Percentiles rank a stretch among this genome's conserved stretches.
These are phyloP conservation scores for Leguminivora glycinivorella DNA, from an alignment of 1,140 invertebrate species.

Conservation along the genomic window DNA sequence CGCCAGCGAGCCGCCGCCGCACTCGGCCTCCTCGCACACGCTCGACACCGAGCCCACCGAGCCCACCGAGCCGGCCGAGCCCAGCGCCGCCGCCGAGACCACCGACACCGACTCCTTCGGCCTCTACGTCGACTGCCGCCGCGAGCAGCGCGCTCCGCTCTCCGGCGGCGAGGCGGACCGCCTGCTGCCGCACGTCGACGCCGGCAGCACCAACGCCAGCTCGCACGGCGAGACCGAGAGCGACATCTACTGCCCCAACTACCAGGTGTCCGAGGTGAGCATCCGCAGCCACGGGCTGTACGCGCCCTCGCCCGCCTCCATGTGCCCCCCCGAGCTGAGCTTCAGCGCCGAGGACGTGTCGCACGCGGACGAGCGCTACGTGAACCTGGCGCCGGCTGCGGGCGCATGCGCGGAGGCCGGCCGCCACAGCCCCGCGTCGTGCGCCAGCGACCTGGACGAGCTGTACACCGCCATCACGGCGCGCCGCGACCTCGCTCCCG, in stretches of 20 bases:
- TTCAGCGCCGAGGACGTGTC: conserved; percentile 76
- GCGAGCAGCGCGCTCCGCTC: conserved; percentile 66
- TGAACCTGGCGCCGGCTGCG: conserved; percentile 74
- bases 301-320: conserved; percentile 78
- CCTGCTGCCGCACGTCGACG: conserved; percentile 54
- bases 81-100: conserved; percentile 75
- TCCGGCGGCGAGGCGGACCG: conserved; percentile 58
- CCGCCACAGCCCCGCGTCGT: conserved; percentile 69
- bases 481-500: conserved; percentile 48
- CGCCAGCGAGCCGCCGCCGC: conserved; percentile 73
- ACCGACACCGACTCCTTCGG: conserved; percentile 77
- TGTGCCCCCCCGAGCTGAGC: conserved; percentile 76
- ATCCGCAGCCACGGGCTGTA: conserved; percentile 81
- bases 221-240: conserved; percentile 79
- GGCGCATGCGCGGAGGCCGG: conserved; percentile 62
- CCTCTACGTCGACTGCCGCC: conserved; percentile 73
- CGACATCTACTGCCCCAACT: conserved; percentile 80
- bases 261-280: conserved; percentile 82
- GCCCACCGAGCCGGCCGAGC: conserved; percentile 73
- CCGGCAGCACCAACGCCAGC: conserved; percentile 69
- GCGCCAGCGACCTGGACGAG: conserved; percentile 80
- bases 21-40: conserved; percentile 74
- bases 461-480: conserved; percentile 80
- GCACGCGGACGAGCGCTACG: conserved; percentile 71
- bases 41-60: conserved; percentile 74